Percentiles rank a stretch among this genome's conserved stretches.
Evolutionary conservation across 35 echinoderm and acorn worm genomes (phyloP).

Genomic region (Strongylocentrotus purpuratus): DNA sequence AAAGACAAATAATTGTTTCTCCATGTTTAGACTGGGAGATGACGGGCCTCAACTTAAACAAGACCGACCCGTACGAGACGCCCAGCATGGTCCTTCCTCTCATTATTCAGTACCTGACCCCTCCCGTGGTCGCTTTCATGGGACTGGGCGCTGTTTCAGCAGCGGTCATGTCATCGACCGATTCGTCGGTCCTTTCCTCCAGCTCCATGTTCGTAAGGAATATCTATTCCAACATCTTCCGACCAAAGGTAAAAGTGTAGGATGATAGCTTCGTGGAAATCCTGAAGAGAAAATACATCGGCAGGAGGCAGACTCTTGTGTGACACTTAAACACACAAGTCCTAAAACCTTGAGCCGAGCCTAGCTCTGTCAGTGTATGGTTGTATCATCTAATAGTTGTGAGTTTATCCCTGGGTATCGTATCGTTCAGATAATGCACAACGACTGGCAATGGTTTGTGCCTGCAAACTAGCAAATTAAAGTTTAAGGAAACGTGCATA

Average conservation of each 20-base stretch:
- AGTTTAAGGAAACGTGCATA: too few relatives aligned
- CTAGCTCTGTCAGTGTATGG: too few relatives aligned
- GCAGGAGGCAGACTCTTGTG: too few relatives aligned
- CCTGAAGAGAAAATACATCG: too few relatives aligned
- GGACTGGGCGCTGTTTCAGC: conserved; percentile 79
- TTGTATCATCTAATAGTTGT: too few relatives aligned
- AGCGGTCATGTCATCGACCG: conserved; percentile 81
- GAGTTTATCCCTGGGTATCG: too few relatives aligned
- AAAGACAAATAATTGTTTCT: neutral
- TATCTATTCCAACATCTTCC: conserved; percentile 67
- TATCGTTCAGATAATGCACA: too few relatives aligned
- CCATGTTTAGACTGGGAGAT: conserved; percentile 50
- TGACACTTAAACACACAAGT: too few relatives aligned
- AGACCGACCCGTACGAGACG: conserved; percentile 43
- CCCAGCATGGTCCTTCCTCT: conserved; percentile 62
- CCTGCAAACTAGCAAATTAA: too few relatives aligned
- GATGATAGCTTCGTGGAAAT: too few relatives aligned
- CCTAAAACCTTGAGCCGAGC: too few relatives aligned
- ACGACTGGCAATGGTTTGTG: too few relatives aligned
- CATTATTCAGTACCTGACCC: conserved; percentile 75
- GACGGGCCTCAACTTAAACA: conserved; percentile 20
- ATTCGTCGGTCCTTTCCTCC: conserved; percentile 74
- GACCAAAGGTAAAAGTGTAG: conserved; percentile 47
- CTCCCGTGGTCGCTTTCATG: conserved; percentile 66
- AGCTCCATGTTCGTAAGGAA: conserved; percentile 83